Evolutionary conservation across 2,888 invertebrate genomes (phyloP), one percentile per base, ranked within the genome.

Genomic region (Sarcophaga caerulescens): DNA sequence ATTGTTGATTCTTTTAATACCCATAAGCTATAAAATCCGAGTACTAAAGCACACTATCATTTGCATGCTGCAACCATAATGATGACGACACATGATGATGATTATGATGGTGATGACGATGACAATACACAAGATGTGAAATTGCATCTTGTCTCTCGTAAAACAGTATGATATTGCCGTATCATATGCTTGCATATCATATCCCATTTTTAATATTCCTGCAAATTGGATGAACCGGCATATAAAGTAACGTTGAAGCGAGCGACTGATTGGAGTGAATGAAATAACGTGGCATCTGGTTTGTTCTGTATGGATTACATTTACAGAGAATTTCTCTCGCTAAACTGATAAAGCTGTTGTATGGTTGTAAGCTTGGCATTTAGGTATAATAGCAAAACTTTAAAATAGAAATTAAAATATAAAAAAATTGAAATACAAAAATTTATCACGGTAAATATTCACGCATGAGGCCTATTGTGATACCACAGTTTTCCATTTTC

Each of bases 271-370:
- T 35, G 35, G 0, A 35, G 10, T 80, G 76, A 76, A 73, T 76
- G 71, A 60, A 35, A 76, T 80, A 73, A 83, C 73, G 81, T 84
- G 77, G 68, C 85, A 86, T 86, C 85, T 83, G 84, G 59, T 81
- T 85, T 65, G 21, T 74, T 63, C 14, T 10, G 19, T 19, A 60
- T 17, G 62, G 69, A 77, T 83, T 76, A 84, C 70, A 60, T 44
- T 82, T 57, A 81, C 10, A 21, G 77, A 71, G 45, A 11, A 66
- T 68, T 82, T 70, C 57, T 63, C 35, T 35, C 35, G 35, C 35
- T 8, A 35, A 35, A 10, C 35, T 35, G 35, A 10, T 35, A 35
- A 35, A 35, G 35, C 35, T 10, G 35, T 2, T 35, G 10, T 8
- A 35, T 10, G 10, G 10, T 35, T 35, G 8, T 35, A 35, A 10